These are phyloP conservation scores for Pelosia muscerda DNA, from an alignment of 2,888 invertebrate genomes.

Conservation along the genomic window DNA sequence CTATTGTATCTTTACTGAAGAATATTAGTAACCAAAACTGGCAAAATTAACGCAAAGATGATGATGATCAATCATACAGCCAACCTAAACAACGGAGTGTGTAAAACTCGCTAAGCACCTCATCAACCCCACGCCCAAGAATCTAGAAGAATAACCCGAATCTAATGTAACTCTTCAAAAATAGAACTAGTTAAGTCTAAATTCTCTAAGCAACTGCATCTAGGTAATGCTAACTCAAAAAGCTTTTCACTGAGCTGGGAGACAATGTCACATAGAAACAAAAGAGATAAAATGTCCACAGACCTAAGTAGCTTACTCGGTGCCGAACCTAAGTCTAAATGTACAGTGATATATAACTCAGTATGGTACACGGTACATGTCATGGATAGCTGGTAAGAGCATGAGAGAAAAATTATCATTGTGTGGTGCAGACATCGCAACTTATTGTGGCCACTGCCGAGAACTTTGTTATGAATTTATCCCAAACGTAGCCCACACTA, in stretches of 20 bases:
- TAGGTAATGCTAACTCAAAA: neutral
- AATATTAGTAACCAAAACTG: no score
- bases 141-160: neutral
- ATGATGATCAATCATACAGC: no score
- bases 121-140: no score
- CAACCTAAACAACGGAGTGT: no score
- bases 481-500: neutral
- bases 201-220: neutral
- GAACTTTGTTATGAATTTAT: neutral
- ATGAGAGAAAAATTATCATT: constrained; percentile 34
- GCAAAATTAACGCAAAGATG: no score
- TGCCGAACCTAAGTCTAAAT: constrained; percentile 23
- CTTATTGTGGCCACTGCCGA: constrained; percentile 8
- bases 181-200: neutral
- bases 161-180: neutral
- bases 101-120: no score
- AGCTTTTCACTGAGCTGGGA: neutral
- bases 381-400: constrained; percentile 26
- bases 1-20: no score
- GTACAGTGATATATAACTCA: constrained; percentile 17
- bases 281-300: constrained; percentile 4
- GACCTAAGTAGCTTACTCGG: constrained; percentile 31
- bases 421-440: constrained; percentile 4
- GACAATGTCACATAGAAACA: neutral
- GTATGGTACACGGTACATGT: constrained; percentile 11